These are phyloP conservation scores for Tympanoctomys barrerae DNA, from an alignment of 2,797 vertebrate species.

Conservation along the genomic window DNA sequence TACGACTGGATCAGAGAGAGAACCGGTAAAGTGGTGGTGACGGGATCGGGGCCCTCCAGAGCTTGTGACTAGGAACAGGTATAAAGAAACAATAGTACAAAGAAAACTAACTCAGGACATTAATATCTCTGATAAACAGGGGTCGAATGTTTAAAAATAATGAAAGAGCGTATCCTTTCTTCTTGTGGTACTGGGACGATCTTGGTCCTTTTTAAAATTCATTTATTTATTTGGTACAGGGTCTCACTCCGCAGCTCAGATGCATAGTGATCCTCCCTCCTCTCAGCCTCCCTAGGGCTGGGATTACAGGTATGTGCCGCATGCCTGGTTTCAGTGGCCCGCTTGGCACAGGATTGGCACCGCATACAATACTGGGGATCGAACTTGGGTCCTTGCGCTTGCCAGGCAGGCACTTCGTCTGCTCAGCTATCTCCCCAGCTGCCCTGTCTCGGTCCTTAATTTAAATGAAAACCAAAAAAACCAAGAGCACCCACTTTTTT, in stretches of 20 bases:
- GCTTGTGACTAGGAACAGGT: background rate
- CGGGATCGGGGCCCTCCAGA: background rate
- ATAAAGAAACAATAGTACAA: background rate
- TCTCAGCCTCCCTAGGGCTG: no score
- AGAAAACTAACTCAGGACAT: conserved; percentile 18
- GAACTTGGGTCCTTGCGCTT: no score
- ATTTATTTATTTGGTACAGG: no score
- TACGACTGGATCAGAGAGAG: background rate
- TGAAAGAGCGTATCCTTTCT: background rate
- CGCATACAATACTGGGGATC: no score
- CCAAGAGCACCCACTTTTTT: background rate
- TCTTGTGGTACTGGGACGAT: background rate
- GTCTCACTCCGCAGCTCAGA: no score
- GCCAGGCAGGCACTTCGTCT: no score
- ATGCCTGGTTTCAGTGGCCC: no score
- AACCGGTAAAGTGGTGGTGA: background rate
- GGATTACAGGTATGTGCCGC: no score
- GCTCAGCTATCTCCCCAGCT: no score
- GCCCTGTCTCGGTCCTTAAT: background rate
- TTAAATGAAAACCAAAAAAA: conserved; percentile 39
- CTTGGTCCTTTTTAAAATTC: background rate
- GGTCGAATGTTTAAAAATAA: background rate
- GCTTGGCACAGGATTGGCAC: no score
- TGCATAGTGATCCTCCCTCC: no score
- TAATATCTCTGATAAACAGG: background rate